Evolutionary conservation across 2,113 vertebrate genomes (phyloP).

Genomic region (Edolisoma coerulescens): DNA sequence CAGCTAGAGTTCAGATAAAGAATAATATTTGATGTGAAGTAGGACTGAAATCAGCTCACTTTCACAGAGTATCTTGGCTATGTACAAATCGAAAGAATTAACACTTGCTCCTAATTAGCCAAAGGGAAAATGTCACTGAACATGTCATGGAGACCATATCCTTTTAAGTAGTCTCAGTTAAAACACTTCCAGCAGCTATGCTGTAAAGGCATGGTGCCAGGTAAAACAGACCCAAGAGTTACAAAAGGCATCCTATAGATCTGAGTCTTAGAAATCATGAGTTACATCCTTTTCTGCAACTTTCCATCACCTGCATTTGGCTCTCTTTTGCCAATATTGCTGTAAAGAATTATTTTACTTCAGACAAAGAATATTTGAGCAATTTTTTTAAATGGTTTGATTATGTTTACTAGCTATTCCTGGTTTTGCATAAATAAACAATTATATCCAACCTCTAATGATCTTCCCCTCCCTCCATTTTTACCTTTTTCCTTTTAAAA

Average conservation of each 20-base stretch:
- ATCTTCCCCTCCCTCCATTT: not conserved
- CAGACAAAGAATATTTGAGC: not conserved
- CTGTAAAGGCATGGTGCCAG: not conserved
- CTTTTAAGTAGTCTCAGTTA: not conserved
- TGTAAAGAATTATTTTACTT: not conserved
- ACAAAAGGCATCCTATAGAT: not conserved
- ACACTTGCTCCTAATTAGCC: not conserved
- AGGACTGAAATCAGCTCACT: not conserved
- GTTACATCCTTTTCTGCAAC: not conserved
- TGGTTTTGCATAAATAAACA: not conserved
- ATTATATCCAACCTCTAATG: not conserved
- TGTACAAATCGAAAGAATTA: not conserved
- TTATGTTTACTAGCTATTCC: not conserved
- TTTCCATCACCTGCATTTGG: not conserved
- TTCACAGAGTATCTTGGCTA: not conserved
- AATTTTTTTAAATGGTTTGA: not conserved
- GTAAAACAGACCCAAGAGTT: not conserved
- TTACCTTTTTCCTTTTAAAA: not conserved
- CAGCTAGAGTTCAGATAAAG: not conserved
- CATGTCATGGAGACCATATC: not conserved
- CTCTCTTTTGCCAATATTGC: not conserved
- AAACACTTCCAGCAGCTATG: not conserved
- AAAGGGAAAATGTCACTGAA: not conserved
- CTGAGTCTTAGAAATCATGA: not conserved
- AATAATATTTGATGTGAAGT: not conserved